Conservation (phyloP, 2,888 invertebrate species). For the Timema cristinae region DNA sequence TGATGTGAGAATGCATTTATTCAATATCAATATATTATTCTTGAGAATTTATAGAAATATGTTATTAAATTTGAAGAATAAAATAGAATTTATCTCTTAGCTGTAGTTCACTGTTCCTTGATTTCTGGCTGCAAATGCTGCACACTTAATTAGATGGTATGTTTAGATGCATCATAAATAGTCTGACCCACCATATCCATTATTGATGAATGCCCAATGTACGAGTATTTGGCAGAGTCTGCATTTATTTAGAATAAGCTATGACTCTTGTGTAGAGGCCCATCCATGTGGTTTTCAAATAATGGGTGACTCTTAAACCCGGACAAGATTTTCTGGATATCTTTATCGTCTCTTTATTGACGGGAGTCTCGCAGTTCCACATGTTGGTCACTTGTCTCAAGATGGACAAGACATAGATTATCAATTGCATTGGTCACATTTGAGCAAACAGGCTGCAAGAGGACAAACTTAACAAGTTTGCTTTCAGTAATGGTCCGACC, state of each 20-base stretch:
- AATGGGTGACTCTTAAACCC: neutral
- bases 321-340: neutral
- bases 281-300: neutral
- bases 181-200: neutral
- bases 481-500: neutral
- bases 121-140: no score
- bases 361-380: conserved; percentile 29
- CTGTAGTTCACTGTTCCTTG: no score
- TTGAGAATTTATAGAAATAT: no score
- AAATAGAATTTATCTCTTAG: no score
- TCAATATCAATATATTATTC: no score
- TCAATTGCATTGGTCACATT: neutral
- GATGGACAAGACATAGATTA: conserved; percentile 32
- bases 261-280: neutral
- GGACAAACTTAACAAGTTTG: neutral
- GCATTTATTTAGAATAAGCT: neutral
- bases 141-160: no score
- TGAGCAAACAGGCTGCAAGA: neutral
- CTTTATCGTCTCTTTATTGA: neutral
- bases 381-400: conserved; percentile 37
- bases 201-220: neutral
- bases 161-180: neutral
- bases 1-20: no score
- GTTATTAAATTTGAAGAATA: no score
- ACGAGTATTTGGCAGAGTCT: neutral